Conservation (phyloP, 2,888 invertebrate species). For the Osmoderma eremita region DNA sequence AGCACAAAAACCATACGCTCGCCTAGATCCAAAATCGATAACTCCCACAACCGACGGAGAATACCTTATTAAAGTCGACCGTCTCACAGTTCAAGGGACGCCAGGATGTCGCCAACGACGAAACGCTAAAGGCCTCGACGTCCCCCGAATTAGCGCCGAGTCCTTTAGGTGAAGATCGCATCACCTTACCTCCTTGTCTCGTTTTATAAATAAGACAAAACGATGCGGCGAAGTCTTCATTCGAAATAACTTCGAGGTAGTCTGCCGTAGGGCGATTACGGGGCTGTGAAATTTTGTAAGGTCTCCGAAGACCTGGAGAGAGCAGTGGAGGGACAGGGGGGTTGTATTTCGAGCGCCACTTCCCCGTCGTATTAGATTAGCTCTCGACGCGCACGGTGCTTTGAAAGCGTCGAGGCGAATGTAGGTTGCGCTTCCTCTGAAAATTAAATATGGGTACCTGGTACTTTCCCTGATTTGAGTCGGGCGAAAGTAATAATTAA, state of each 20-base stretch:
- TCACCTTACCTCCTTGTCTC: constrained; percentile 4
- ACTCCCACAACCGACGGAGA: too few species aligned
- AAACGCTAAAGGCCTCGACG: constrained; percentile 20
- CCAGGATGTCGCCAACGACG: constrained; percentile 1
- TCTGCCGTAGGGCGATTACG: constrained; percentile 20
- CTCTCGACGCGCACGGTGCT: constrained; percentile 2
- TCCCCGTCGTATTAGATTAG: constrained; percentile 31
- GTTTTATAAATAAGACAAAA: constrained; percentile 33
- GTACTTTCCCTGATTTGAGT: constrained; percentile 24
- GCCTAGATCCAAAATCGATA: too few species aligned
- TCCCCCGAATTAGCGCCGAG: constrained; percentile 22
- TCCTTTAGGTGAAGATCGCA: constrained; percentile 8
- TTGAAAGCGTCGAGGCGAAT: constrained; percentile 5
- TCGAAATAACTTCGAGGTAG: constrained; percentile 18
- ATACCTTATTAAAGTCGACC: background rate
- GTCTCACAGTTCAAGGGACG: constrained; percentile 11
- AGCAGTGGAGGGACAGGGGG: background rate
- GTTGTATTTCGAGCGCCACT: constrained; percentile 18
- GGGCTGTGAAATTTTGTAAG: constrained; percentile 26
- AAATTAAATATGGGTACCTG: constrained; percentile 31
- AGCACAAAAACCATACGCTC: too few species aligned
- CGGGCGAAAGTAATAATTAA: constrained; percentile 28
- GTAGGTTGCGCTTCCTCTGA: background rate
- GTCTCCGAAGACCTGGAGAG: background rate
- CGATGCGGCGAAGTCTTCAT: constrained; percentile 26